Evolutionary conservation across 2,113 vertebrate genomes (phyloP).

Genomic region (Bostrychus sinensis): DNA sequence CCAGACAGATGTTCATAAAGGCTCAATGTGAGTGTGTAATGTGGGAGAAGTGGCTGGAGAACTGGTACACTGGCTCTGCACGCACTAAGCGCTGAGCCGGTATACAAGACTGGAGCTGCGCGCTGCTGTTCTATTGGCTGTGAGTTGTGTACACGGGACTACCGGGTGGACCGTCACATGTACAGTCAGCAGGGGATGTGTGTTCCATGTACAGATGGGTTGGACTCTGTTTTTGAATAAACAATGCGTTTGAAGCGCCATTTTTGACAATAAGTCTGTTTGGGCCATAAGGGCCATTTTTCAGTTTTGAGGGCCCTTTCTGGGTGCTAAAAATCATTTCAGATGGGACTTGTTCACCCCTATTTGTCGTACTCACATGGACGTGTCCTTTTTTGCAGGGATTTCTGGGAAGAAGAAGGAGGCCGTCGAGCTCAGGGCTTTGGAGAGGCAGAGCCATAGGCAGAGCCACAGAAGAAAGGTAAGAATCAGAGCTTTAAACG

Average conservation of each 20-base stretch:
- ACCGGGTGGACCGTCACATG: constrained; percentile 7
- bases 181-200: neutral
- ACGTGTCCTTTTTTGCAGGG: constrained; percentile 83
- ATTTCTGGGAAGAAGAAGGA: constrained; percentile 86
- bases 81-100: too few species aligned
- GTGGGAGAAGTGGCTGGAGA: too few species aligned
- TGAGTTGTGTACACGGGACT: neutral
- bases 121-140: neutral
- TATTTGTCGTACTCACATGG: constrained; percentile 78
- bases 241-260: constrained; percentile 26
- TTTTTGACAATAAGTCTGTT: constrained; percentile 25
- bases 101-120: neutral
- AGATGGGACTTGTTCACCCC: constrained; percentile 76
- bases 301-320: constrained; percentile 27
- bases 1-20: neutral
- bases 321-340: constrained; percentile 46
- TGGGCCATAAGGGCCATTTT: constrained; percentile 35
- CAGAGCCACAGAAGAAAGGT: constrained; percentile 67
- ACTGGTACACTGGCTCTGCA: too few species aligned
- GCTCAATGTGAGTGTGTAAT: too few species aligned
- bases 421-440: constrained; percentile 70
- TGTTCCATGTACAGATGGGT: constrained; percentile 37
- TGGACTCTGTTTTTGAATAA: constrained; percentile 39
- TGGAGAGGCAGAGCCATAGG: constrained; percentile 51
- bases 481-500: constrained; percentile 60